Evolutionary conservation across 1,140 invertebrate genomes (phyloP).

Genomic region (Papilio dardanus): DNA sequence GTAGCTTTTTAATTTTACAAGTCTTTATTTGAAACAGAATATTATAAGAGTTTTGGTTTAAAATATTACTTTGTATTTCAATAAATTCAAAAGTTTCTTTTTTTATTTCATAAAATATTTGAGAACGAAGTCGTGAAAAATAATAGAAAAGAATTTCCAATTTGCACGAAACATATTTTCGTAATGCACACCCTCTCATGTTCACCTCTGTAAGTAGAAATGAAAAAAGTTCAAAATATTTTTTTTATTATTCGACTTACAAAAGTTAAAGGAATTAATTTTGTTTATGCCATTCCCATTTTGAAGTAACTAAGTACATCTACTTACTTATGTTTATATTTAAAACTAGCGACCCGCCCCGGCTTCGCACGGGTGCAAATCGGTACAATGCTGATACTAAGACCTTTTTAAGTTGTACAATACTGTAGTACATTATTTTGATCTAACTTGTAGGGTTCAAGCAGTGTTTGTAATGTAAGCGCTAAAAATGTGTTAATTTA

Average conservation of each 20-base stretch:
- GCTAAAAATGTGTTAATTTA: too few species aligned
- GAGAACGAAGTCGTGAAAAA: slow-evolving; percentile 1
- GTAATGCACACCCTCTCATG: slow-evolving; percentile 18
- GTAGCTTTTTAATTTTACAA: too few species aligned
- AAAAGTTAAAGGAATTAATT: slow-evolving; percentile 10
- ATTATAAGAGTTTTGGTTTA: too few species aligned
- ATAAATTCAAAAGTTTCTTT: neutral
- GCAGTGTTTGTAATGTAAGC: too few species aligned
- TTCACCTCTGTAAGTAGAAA: slow-evolving; percentile 14
- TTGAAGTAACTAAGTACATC: neutral
- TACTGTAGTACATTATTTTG: too few species aligned
- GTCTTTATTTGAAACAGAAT: too few species aligned
- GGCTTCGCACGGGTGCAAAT: too few species aligned
- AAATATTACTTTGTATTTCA: neutral
- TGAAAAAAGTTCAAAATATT: slow-evolving; percentile 22
- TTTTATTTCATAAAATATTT: neutral
- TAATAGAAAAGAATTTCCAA: slow-evolving; percentile 32
- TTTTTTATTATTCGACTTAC: neutral
- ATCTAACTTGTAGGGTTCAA: too few species aligned
- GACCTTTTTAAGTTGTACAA: too few species aligned
- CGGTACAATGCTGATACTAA: too few species aligned
- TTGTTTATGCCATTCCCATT: neutral
- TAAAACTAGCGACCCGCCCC: too few species aligned
- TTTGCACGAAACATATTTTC: slow-evolving; percentile 28
- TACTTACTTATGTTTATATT: too few species aligned